Base-by-base conservation (phyloP, 2,797 vertebrate genomes). In the Sciaenops ocellatus region DNA sequence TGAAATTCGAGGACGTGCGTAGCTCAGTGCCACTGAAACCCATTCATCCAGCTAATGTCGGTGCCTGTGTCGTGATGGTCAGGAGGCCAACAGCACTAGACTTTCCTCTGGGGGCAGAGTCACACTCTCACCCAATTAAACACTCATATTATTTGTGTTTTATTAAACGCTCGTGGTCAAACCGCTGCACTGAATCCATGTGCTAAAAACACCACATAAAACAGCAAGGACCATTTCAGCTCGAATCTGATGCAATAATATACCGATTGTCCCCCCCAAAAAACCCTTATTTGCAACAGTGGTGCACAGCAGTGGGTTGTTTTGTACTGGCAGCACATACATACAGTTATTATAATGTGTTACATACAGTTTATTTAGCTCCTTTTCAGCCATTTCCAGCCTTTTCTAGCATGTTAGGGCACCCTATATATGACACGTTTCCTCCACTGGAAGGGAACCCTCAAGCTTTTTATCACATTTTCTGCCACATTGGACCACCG, bases 121-220 rank as follows among this genome's bases (percentile, higher is more conserved):
- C 76, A 50, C 66, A 70, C 66, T 48, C 41, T 69, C 60, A 38
- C 30, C 34, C 61, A 38, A 71, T 77, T 74, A 60, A 80, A 83
- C 63, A 28, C 60, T 34, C 63, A 41, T 11, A 41, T 47, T 22
- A 54, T 71, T 6, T 56, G 24, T 54, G 50, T 48, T 71, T 62
- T 52, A 80, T 73, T 67, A 20, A 16, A 74, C 6, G 38, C 57
- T 42, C 22, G 66, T 4, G 56, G 42, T 22, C 0, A 38, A 17
- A 69, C 1, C 34, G 3, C 20, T n/a, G 28, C 24, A 15, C 48
- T 63, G 3, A 51, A 44, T 38, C 41, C 20, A 48, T 55, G 61
- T 64, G 62, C 13, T 64, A 5, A 3, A 52, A 76, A 54, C 56
- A 30, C 2, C 38, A 28, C 3, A 17, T 41, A 41, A 38, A 55